Evolutionary conservation across 2,888 invertebrate species (phyloP).

Genomic region (Synanthedon vespiformis): DNA sequence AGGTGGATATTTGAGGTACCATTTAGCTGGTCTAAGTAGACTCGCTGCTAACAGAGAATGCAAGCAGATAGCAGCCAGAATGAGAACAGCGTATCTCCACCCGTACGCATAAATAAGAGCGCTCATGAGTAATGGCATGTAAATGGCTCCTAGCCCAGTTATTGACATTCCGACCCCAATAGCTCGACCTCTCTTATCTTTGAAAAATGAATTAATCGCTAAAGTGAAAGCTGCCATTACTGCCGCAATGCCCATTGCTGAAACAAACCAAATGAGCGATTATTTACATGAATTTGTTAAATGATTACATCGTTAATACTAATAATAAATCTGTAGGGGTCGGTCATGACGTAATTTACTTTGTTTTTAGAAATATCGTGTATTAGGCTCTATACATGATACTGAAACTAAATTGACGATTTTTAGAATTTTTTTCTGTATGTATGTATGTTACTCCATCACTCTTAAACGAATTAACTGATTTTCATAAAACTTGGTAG

Average conservation of each 20-base stretch:
- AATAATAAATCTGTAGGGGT: no score
- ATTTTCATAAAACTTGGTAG: no score
- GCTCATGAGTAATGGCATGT: slow-evolving; percentile 73
- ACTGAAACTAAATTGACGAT: no score
- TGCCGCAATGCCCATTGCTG: slow-evolving; percentile 74
- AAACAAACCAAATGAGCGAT: slow-evolving; percentile 17
- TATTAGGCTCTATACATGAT: no score
- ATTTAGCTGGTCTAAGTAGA: slow-evolving; percentile 75
- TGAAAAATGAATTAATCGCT: slow-evolving; percentile 76
- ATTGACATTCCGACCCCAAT: slow-evolving; percentile 74
- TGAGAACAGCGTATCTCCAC: slow-evolving; percentile 72
- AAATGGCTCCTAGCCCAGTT: slow-evolving; percentile 75
- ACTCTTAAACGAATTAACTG: no score
- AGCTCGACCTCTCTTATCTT: slow-evolving; percentile 72
- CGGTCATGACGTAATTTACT: no score
- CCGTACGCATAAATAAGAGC: slow-evolving; percentile 67
- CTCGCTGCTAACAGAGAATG: slow-evolving; percentile 72
- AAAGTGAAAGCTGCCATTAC: slow-evolving; percentile 72
- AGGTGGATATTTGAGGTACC: slow-evolving; percentile 67
- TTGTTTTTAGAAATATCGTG: no score
- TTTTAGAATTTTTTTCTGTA: no score
- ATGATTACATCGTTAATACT: no score
- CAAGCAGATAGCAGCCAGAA: slow-evolving; percentile 72
- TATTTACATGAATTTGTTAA: not conserved
- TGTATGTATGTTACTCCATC: no score